Evolutionary conservation across 2,888 invertebrate genomes (phyloP).

Genomic region (Andricus quercusramuli): DNA sequence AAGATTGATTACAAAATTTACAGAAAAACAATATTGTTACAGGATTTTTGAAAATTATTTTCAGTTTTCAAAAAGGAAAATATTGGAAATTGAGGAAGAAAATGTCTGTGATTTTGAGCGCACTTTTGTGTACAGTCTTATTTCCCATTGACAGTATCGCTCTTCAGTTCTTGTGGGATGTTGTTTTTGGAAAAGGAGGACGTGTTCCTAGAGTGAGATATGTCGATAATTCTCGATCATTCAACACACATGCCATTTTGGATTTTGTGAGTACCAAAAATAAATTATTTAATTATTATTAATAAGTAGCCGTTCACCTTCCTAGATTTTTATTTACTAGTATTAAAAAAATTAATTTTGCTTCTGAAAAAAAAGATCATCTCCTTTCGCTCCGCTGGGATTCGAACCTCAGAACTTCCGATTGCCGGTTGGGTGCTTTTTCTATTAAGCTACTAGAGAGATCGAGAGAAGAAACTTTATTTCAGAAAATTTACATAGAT

Average conservation of each 20-base stretch:
- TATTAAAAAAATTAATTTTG: too few species aligned
- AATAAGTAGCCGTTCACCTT: too few species aligned
- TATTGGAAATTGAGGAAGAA: neutral
- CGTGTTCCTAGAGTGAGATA: neutral
- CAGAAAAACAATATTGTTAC: neutral
- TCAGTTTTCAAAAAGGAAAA: neutral
- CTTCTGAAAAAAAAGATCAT: too few species aligned
- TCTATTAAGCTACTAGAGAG: too few species aligned
- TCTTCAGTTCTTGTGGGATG: neutral
- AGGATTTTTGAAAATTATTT: neutral
- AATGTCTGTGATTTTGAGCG: neutral
- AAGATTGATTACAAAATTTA: neutral
- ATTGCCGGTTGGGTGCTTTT: too few species aligned
- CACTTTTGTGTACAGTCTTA: neutral
- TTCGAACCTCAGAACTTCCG: too few species aligned
- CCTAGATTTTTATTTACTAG: too few species aligned
- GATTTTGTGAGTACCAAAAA: constrained; percentile 15
- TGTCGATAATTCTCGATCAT: constrained; percentile 8
- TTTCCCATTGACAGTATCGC: neutral
- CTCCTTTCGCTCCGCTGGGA: too few species aligned
- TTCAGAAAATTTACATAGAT: too few species aligned
- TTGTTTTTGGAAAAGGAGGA: constrained; percentile 30
- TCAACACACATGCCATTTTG: neutral
- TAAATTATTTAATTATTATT: neutral
- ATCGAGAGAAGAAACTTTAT: too few species aligned